These are phyloP conservation scores for Diachasma alloeum DNA, from an alignment of 1,140 invertebrate species.

Conservation along the genomic window DNA sequence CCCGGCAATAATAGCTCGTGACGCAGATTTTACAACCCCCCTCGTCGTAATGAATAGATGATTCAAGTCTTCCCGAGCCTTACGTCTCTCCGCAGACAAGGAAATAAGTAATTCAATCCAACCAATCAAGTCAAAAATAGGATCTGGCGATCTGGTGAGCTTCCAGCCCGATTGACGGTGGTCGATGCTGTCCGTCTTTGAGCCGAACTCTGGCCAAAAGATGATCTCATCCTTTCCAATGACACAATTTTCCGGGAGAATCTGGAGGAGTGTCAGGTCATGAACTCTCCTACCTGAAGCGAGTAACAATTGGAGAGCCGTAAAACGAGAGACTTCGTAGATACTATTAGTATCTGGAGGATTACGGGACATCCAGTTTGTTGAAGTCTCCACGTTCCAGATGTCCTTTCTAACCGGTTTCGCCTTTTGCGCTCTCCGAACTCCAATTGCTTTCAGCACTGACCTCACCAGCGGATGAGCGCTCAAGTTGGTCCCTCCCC, in stretches of 20 bases:
- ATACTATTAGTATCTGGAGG: constrained; percentile 31
- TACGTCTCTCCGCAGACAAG: no score
- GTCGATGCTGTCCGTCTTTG: no score
- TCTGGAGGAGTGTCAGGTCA: constrained; percentile 41
- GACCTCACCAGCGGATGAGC: constrained; percentile 21
- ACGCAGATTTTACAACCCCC: no score
- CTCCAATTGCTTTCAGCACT: constrained; percentile 14
- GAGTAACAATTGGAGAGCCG: constrained; percentile 38
- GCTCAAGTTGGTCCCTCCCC: not conserved
- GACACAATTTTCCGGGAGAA: constrained; percentile 29
- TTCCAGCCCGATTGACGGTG: no score
- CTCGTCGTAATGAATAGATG: no score
- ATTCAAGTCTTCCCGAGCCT: no score
- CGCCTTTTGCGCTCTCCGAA: not conserved
- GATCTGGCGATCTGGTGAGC: no score
- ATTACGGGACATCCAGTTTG: constrained; percentile 19
- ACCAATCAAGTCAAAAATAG: no score
- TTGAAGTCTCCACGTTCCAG: constrained; percentile 16
- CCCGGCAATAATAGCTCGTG: no score
- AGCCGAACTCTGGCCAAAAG: no score
- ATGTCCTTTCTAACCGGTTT: not conserved
- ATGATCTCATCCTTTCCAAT: no score
- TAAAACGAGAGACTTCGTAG: constrained; percentile 41
- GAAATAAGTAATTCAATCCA: no score
- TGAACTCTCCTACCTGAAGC: constrained; percentile 38